Conservation (phyloP, 2,113 vertebrate genomes). For the Percina caprodes region DNA sequence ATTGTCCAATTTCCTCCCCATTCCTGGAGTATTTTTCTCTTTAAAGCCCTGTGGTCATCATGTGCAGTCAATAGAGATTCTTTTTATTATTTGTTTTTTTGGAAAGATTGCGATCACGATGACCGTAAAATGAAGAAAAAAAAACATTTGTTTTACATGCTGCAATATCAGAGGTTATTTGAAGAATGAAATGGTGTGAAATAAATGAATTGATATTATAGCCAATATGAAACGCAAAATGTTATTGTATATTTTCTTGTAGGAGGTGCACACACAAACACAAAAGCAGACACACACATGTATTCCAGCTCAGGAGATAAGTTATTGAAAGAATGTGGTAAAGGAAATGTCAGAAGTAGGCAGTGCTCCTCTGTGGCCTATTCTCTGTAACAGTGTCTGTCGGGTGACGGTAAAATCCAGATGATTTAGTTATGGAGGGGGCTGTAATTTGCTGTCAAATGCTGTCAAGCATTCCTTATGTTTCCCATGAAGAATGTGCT, state of each 20-base stretch:
- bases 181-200: not conserved
- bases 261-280: not conserved
- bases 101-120: not conserved
- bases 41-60: conserved; percentile 34
- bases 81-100: conserved; percentile 2
- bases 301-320: conserved; percentile 19
- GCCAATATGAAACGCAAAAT: not conserved
- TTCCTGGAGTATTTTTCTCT: conserved; percentile 41
- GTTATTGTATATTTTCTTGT: not conserved
- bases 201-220: not conserved
- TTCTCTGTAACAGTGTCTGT: conserved; percentile 36
- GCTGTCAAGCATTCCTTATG: conserved; percentile 47
- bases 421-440: conserved; percentile 44
- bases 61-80: conserved; percentile 37
- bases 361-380: conserved; percentile 16
- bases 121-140: conserved; percentile 15
- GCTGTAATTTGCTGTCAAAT: conserved; percentile 46
- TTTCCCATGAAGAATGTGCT: conserved; percentile 38
- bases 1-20: conserved; percentile 60
- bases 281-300: not conserved
- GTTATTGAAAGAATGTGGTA: conserved; percentile 13
- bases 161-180: not conserved
- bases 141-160: not conserved
- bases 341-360: conserved; percentile 2
- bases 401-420: conserved; percentile 38